Percentiles rank a stretch among this genome's conserved stretches.
Conservation (phyloP, 2,113 vertebrate genomes). For the Rhizomys pruinosus region DNA sequence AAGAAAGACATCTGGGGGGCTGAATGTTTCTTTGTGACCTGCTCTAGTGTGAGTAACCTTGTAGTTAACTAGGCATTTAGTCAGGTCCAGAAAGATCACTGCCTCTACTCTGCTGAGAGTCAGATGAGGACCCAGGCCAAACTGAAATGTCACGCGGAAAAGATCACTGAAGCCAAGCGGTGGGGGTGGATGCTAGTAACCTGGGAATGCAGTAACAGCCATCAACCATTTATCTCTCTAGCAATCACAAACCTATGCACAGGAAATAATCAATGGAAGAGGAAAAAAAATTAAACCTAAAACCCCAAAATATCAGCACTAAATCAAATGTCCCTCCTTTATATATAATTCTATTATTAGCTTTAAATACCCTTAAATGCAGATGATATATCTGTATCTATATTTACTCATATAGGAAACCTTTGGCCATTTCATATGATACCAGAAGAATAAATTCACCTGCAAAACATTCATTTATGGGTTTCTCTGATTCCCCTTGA, state of each 20-base stretch:
- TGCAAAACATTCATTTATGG: constrained; percentile 25
- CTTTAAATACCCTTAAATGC: constrained; percentile 47
- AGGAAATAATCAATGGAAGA: constrained; percentile 52
- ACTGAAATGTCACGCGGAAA: constrained; percentile 64
- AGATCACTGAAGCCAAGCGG: constrained; percentile 60
- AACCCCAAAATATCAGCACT: constrained; percentile 58
- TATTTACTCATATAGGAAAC: not conserved
- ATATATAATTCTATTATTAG: constrained; percentile 32
- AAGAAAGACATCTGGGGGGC: constrained; percentile 80
- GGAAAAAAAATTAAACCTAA: constrained; percentile 46
- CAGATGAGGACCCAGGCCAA: constrained; percentile 70
- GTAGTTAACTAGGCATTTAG: constrained; percentile 86
- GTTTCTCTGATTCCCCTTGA: constrained; percentile 41
- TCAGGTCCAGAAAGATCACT: constrained; percentile 80
- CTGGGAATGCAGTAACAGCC: constrained; percentile 45
- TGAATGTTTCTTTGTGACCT: constrained; percentile 77
- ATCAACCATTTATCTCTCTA: constrained; percentile 58
- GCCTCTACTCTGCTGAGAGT: constrained; percentile 77
- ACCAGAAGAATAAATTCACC: constrained; percentile 53
- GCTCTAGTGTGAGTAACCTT: constrained; percentile 82
- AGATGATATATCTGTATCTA: not conserved
- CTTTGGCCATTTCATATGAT: constrained; percentile 56
- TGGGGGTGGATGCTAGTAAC: not conserved
- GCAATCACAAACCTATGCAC: constrained; percentile 53
- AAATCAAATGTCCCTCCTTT: too few relatives aligned